Percentiles rank a stretch among this genome's conserved stretches.
Evolutionary conservation across 2,113 vertebrate species (phyloP).

Genomic region (Ursus arctos): DNA sequence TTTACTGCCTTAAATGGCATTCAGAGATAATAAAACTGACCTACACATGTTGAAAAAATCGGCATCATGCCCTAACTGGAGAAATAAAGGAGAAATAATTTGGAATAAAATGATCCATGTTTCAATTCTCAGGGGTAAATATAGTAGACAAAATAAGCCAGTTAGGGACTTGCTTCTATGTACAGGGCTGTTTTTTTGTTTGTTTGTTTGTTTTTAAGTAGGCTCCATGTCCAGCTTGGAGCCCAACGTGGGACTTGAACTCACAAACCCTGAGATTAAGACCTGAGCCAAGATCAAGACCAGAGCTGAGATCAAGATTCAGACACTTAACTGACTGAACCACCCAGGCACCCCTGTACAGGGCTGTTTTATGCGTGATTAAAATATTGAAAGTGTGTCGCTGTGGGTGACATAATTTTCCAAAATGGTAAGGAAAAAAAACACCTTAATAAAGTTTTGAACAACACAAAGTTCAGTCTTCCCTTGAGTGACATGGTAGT

Average conservation of each 20-base stretch:
- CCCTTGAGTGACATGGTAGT: neutral
- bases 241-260: too few species aligned
- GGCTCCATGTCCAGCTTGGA: too few species aligned
- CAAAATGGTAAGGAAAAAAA: neutral
- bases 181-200: neutral
- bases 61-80: neutral
- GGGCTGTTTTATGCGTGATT: neutral
- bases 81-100: neutral
- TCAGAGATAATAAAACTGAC: neutral
- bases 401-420: neutral
- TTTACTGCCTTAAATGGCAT: neutral
- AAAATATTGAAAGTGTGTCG: neutral
- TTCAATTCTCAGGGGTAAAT: neutral
- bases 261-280: too few species aligned
- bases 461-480: neutral
- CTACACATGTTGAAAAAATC: neutral
- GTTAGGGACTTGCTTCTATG: neutral
- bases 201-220: too few species aligned
- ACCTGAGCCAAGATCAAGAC: too few species aligned
- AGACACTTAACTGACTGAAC: too few species aligned
- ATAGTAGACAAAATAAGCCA: neutral
- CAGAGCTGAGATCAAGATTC: too few species aligned
- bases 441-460: neutral
- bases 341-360: neutral
- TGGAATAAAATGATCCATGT: neutral